Evolutionary conservation across 2,888 invertebrate genomes (phyloP).

Genomic region (Erannis defoliaria): DNA sequence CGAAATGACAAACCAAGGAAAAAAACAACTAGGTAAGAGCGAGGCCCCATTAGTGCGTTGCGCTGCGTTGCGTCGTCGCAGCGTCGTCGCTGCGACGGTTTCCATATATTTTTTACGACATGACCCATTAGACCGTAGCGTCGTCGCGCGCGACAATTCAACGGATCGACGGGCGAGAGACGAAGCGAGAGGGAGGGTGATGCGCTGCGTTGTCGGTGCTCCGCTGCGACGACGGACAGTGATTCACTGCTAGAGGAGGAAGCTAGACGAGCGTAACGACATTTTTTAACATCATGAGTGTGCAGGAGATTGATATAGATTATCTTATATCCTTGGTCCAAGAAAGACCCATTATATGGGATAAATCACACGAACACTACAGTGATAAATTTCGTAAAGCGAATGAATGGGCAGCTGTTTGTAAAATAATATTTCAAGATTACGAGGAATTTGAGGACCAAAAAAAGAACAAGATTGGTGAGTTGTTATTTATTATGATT

Average conservation of each 20-base stretch:
- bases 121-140: not conserved
- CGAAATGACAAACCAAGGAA: too few species aligned
- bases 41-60: too few species aligned
- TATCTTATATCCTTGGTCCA: not conserved
- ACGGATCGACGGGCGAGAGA: slow-evolving; percentile 3
- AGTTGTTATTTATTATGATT: not conserved
- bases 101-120: not conserved
- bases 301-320: not conserved
- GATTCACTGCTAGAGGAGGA: too few species aligned
- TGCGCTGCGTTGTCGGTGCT: not conserved
- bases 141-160: not conserved
- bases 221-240: not conserved
- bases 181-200: slow-evolving; percentile 5
- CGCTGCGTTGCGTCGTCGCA: too few species aligned
- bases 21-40: too few species aligned
- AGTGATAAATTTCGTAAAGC: not conserved
- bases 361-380: not conserved
- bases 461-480: not conserved
- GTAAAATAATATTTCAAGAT: not conserved
- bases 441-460: not conserved
- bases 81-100: too few species aligned
- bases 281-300: not conserved
- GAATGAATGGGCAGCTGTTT: not conserved
- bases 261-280: too few species aligned
- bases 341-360: not conserved